These are phyloP conservation scores for Tadarida brasiliensis DNA, from an alignment of 2,797 vertebrate species.

Conservation along the genomic window DNA sequence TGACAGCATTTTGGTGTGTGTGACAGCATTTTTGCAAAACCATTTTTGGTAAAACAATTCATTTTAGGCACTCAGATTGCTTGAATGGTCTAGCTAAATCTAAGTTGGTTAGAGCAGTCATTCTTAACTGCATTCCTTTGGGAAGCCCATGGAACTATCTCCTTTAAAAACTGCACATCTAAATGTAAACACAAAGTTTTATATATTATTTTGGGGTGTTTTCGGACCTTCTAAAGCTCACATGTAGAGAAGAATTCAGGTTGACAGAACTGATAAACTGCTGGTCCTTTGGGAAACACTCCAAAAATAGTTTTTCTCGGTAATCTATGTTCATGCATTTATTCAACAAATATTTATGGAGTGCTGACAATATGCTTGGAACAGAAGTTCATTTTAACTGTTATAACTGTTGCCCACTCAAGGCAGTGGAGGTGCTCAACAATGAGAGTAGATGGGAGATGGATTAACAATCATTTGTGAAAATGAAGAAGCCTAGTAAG, in stretches of 20 bases:
- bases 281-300: neutral
- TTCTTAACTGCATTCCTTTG: constrained; percentile 21
- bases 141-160: neutral
- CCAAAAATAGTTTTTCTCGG: constrained; percentile 35
- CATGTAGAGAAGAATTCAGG: neutral
- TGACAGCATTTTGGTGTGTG: neutral
- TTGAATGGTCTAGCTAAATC: constrained; percentile 2
- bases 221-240: constrained; percentile 6
- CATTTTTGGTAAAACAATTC: constrained; percentile 31
- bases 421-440: neutral
- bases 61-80: neutral
- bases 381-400: constrained; percentile 8
- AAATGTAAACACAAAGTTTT: constrained; percentile 2
- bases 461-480: neutral
- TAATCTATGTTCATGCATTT: neutral
- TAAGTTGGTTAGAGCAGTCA: constrained; percentile 10
- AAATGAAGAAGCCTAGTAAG: neutral
- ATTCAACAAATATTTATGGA: constrained; percentile 36
- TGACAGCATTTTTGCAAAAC: neutral
- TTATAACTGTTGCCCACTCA: neutral
- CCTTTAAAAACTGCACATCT: constrained; percentile 18
- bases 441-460: neutral
- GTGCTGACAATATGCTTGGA: neutral
- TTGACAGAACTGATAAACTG: neutral
- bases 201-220: constrained; percentile 10